Evolutionary conservation across 1,140 invertebrate species (phyloP).

Genomic region (Leptinotarsa lineolata): DNA sequence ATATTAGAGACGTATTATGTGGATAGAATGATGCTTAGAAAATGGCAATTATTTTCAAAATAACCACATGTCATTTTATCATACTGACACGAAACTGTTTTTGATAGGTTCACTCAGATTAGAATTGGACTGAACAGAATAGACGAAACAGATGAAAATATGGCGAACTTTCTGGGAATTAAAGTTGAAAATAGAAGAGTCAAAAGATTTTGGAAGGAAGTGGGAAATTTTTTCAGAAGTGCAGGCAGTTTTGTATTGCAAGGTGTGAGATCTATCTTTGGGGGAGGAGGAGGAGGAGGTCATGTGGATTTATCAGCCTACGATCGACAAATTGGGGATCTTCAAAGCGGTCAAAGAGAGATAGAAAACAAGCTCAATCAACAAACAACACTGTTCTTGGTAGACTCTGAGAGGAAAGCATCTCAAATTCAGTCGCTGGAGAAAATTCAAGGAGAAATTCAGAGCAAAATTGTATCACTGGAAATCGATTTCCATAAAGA

Average conservation of each 20-base stretch:
- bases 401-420: background rate
- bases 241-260: background rate
- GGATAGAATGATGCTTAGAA: too few relatives aligned
- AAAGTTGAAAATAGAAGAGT: slow-evolving; percentile 8
- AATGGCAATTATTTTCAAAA: too few relatives aligned
- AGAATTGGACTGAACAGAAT: slow-evolving; percentile 2
- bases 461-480: slow-evolving; percentile 10
- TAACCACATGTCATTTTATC: too few relatives aligned
- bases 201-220: slow-evolving; percentile 11
- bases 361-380: slow-evolving; percentile 1
- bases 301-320: slow-evolving; percentile 10
- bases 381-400: slow-evolving; percentile 7
- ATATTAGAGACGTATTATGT: too few relatives aligned
- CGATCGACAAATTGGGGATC: background rate
- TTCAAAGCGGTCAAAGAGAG: slow-evolving; percentile 9
- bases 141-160: slow-evolving; percentile 11
- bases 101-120: slow-evolving; percentile 5
- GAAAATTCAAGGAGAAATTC: slow-evolving; percentile 3
- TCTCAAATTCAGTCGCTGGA: slow-evolving; percentile 3
- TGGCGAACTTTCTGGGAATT: slow-evolving; percentile 23
- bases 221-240: background rate
- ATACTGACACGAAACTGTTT: background rate
- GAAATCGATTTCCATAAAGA: background rate
- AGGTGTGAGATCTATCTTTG: slow-evolving; percentile 11
- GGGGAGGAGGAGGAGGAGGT: background rate